These are phyloP conservation scores for Lepidurus apus DNA, from an alignment of 1,140 invertebrate species.

Conservation along the genomic window DNA sequence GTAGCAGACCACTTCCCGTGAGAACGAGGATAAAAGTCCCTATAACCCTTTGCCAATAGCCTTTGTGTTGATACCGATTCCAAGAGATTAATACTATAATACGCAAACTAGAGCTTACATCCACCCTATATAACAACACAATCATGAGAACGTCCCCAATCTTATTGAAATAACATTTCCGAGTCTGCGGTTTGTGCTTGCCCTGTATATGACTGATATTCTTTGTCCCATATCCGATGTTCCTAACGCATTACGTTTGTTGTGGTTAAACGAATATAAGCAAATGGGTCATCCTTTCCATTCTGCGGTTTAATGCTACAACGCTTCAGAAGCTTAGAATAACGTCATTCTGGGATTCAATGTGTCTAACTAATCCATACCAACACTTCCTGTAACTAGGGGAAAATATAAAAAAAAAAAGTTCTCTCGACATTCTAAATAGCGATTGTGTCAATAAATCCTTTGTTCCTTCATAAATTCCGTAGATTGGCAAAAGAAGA, in stretches of 20 bases:
- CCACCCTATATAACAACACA: no score
- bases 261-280: background rate
- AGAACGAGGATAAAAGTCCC: slow-evolving; percentile 9
- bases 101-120: background rate
- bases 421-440: no score
- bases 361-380: no score
- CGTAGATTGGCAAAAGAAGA: no score
- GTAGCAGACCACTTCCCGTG: slow-evolving; percentile 12
- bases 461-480: no score
- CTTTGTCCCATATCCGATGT: background rate
- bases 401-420: no score
- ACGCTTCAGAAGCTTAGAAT: background rate
- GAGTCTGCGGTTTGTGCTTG: background rate
- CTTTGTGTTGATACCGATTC: background rate
- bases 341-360: no score
- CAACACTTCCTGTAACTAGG: no score
- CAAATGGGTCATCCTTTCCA: background rate
- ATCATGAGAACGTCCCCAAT: background rate
- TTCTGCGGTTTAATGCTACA: background rate
- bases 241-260: background rate
- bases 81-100: background rate
- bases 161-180: background rate
- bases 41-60: background rate
- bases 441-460: no score
- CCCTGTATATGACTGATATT: background rate